These are phyloP conservation scores for Misgurnus anguillicaudatus DNA, from an alignment of 2,113 vertebrate genomes.

Conservation along the genomic window DNA sequence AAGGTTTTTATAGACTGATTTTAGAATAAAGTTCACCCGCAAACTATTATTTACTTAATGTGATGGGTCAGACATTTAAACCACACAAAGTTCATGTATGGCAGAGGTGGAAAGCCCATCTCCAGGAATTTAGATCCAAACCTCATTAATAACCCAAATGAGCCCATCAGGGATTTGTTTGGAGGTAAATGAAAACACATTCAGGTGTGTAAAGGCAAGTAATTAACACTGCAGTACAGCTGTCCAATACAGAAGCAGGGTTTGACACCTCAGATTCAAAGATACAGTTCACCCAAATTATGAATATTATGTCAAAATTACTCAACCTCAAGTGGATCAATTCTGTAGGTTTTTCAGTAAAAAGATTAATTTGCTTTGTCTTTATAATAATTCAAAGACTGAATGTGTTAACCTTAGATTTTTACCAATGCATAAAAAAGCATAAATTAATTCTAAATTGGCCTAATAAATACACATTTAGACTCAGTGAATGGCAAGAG, in stretches of 20 bases:
- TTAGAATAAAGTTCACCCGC: background rate
- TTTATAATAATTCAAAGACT: slow-evolving; percentile 76
- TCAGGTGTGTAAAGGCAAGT: too few species aligned
- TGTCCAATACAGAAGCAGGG: too few species aligned
- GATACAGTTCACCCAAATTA: too few species aligned
- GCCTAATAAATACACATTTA: slow-evolving; percentile 74
- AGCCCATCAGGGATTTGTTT: too few species aligned
- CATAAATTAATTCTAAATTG: slow-evolving; percentile 68
- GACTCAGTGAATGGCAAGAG: slow-evolving; percentile 54
- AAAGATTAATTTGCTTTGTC: slow-evolving; percentile 72
- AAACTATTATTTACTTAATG: background rate
- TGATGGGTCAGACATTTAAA: background rate
- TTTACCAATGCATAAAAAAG: slow-evolving; percentile 71
- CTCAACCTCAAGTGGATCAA: background rate
- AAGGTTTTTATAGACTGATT: background rate
- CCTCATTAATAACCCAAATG: too few species aligned
- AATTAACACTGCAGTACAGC: too few species aligned
- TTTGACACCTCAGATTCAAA: too few species aligned
- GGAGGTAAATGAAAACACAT: too few species aligned
- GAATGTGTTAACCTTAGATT: slow-evolving; percentile 73
- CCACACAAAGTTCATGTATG: background rate
- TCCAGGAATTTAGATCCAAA: too few species aligned
- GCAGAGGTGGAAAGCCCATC: background rate
- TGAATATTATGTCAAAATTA: too few species aligned
- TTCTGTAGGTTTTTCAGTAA: slow-evolving; percentile 21